Evolutionary conservation across 2,797 vertebrate genomes (phyloP).

Genomic region (Esox masquinongy): DNA sequence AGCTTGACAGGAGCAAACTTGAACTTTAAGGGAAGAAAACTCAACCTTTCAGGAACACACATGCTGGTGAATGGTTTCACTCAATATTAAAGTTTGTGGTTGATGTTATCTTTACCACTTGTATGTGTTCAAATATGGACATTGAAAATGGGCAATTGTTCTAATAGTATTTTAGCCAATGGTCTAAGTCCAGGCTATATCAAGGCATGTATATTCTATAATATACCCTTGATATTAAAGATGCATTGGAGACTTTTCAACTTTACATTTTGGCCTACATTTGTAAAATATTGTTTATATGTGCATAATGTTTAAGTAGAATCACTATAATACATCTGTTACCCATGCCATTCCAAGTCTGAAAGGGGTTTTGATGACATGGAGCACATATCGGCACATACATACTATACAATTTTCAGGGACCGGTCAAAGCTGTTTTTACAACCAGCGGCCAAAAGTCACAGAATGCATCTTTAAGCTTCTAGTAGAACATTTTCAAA

Average conservation of each 20-base stretch:
- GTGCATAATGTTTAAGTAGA: too few relatives aligned
- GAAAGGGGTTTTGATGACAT: too few relatives aligned
- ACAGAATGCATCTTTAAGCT: not conserved
- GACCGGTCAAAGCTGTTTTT: too few relatives aligned
- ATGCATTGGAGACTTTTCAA: too few relatives aligned
- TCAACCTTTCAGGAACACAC: constrained; percentile 18
- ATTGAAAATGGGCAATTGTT: not conserved
- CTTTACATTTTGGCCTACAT: too few relatives aligned
- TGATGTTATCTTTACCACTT: not conserved
- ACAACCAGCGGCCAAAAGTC: too few relatives aligned
- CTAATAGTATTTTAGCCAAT: not conserved
- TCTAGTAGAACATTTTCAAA: constrained; percentile 31
- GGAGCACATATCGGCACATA: too few relatives aligned
- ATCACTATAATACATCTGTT: too few relatives aligned
- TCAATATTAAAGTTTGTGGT: constrained; percentile 2
- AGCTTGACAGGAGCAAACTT: constrained; percentile 65
- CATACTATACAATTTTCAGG: too few relatives aligned
- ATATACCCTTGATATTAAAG: constrained; percentile 29
- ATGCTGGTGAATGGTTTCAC: constrained; percentile 22
- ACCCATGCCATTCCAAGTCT: too few relatives aligned
- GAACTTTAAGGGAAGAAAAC: constrained; percentile 59
- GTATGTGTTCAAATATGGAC: constrained; percentile 28
- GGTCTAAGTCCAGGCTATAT: constrained; percentile 11
- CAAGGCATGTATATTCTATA: constrained; percentile 45
- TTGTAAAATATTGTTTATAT: too few relatives aligned